A percentile compares a stretch with the other conserved stretches of the same genome.
phyloP scores from a whole-genome alignment of 2,888 invertebrate species.

The Leuctra nigra region DNA sequence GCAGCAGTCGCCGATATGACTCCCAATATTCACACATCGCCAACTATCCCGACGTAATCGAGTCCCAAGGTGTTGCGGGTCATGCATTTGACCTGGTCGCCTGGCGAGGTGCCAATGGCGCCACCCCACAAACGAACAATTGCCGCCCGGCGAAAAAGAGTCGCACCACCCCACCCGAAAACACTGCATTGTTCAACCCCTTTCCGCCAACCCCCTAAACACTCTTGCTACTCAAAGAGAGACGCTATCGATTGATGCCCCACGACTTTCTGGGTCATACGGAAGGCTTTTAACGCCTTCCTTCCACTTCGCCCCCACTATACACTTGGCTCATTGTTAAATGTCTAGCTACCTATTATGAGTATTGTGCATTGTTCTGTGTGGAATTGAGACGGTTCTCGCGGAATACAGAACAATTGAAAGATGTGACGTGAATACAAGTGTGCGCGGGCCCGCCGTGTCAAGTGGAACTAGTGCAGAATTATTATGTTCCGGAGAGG shows the following conservation, averaged over 20 bases:
- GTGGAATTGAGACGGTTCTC: too few species aligned
- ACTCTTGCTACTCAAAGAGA: slow-evolving; percentile 9
- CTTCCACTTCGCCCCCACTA: too few species aligned
- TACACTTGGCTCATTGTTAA: slow-evolving; percentile 4
- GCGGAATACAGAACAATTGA: too few species aligned
- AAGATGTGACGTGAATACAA: too few species aligned
- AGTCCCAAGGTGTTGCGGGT: too few species aligned
- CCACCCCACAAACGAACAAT: background rate
- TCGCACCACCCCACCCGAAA: background rate
- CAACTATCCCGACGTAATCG: slow-evolving; percentile 2
- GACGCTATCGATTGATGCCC: slow-evolving; percentile 3
- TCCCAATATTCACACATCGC: background rate
- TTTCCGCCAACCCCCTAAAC: background rate
- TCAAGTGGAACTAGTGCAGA: too few species aligned
- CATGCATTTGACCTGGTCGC: slow-evolving; percentile 1
- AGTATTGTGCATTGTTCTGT: too few species aligned
- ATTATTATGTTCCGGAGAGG: too few species aligned
- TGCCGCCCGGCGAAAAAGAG: background rate
- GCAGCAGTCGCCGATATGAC: too few species aligned
- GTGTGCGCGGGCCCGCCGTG: too few species aligned
- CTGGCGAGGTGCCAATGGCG: background rate
- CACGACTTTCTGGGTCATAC: slow-evolving; percentile 5
- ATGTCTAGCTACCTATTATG: too few species aligned
- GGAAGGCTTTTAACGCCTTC: background rate
- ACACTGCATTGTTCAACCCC: slow-evolving; percentile 1